Percentiles rank a stretch among this genome's conserved stretches.
Conservation (phyloP, 2,113 vertebrate species). For the Fulmarus glacialis region DNA sequence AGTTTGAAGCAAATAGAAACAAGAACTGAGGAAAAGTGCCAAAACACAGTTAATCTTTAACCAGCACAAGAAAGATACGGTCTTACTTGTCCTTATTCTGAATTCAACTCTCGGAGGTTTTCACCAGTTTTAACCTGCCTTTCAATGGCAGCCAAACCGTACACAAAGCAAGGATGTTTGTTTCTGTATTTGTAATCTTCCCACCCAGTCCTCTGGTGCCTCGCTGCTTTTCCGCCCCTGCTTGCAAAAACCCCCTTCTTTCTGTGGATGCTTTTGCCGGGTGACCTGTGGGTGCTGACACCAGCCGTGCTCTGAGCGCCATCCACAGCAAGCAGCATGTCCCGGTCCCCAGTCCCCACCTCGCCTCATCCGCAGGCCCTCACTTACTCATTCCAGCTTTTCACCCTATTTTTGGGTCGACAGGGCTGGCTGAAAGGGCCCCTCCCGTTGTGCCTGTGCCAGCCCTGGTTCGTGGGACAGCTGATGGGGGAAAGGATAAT, state of each 20-base stretch:
- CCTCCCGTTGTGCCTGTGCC: accelerated
- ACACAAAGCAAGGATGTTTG: not conserved
- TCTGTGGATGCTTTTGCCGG: not conserved
- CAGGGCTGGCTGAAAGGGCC: not conserved
- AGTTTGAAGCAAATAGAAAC: not conserved
- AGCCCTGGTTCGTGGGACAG: not conserved
- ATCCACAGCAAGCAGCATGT: accelerated
- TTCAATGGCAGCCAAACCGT: not conserved
- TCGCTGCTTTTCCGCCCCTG: not conserved
- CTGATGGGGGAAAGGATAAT: not conserved
- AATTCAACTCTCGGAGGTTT: accelerated
- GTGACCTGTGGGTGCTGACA: not conserved
- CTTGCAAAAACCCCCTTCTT: not conserved
- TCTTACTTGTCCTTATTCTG: not conserved
- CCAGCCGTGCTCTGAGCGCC: not conserved
- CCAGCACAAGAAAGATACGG: not conserved
- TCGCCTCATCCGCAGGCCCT: not conserved
- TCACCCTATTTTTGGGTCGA: not conserved
- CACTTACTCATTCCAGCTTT: not conserved
- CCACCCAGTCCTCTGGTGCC: not conserved
- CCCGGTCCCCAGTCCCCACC: not conserved
- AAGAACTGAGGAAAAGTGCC: not conserved
- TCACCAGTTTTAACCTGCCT: not conserved
- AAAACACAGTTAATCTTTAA: not conserved
- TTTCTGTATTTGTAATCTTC: not conserved